Percentiles rank a stretch among this genome's conserved stretches.
Evolutionary conservation across 1,140 invertebrate species (phyloP).

Genomic region (Meloidogyne chitwoodi): DNA sequence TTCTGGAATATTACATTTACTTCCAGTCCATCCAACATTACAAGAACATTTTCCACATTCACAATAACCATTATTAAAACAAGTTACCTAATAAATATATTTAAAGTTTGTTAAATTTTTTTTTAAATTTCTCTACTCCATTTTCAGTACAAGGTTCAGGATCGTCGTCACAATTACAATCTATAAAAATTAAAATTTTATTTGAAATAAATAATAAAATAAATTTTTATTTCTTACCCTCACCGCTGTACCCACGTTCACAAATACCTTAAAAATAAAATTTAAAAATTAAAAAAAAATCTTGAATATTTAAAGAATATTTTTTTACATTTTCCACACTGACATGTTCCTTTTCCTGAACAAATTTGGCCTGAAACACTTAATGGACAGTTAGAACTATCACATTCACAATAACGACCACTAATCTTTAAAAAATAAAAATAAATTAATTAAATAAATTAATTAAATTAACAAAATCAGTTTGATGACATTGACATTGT

Average conservation of each 20-base stretch:
- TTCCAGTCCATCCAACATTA: constrained; percentile 53
- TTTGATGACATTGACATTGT: constrained; percentile 28
- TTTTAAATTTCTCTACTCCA: constrained; percentile 34
- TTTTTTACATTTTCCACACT: constrained; percentile 53
- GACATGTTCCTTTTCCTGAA: constrained; percentile 47
- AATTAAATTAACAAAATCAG: constrained; percentile 33
- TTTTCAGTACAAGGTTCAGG: constrained; percentile 45
- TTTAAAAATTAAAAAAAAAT: not conserved
- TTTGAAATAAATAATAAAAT: not conserved
- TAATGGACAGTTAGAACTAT: constrained; percentile 45
- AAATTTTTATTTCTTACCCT: not conserved
- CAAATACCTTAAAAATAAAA: constrained; percentile 14
- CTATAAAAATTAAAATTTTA: constrained; percentile 15
- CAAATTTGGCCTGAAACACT: constrained; percentile 45
- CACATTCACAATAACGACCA: constrained; percentile 58
- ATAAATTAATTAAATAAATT: not conserved
- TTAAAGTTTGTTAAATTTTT: not conserved
- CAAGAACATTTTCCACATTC: constrained; percentile 56
- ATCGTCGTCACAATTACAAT: constrained; percentile 50
- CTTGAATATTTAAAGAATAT: too few species aligned
- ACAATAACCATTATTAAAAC: constrained; percentile 47
- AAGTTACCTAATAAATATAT: constrained; percentile 38
- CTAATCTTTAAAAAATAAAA: constrained; percentile 24
- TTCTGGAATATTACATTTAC: constrained; percentile 39
- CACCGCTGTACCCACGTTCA: constrained; percentile 33